Percentiles rank a stretch among this genome's conserved stretches.
phyloP scores from a whole-genome alignment of 2,888 invertebrate species.

The Mamestra brassicae region DNA sequence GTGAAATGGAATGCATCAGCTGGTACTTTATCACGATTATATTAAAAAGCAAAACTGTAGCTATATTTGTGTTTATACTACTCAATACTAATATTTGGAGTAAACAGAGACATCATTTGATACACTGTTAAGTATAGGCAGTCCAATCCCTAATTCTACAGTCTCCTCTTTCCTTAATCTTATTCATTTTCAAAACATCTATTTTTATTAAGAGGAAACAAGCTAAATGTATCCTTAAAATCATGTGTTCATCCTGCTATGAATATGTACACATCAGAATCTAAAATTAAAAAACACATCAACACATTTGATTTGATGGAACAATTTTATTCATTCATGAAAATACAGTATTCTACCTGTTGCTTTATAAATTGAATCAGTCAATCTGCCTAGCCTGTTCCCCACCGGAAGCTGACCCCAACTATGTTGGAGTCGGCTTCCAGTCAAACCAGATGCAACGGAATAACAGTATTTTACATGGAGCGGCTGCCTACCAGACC shows the following conservation, averaged over 20 bases:
- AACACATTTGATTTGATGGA: background rate
- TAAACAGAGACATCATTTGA: too few relatives aligned
- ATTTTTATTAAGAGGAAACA: background rate
- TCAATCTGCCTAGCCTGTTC: background rate
- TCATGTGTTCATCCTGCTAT: background rate
- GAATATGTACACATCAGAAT: background rate
- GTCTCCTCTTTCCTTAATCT: background rate
- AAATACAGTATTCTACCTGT: conserved; percentile 3
- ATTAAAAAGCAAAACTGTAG: background rate
- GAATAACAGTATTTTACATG: too few relatives aligned
- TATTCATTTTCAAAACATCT: background rate
- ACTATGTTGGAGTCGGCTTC: background rate
- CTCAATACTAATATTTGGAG: background rate
- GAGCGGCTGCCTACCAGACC: too few relatives aligned
- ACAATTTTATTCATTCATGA: conserved; percentile 1
- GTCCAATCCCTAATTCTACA: background rate
- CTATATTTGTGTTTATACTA: background rate
- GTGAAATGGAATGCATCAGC: conserved; percentile 23
- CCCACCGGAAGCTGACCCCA: too few relatives aligned
- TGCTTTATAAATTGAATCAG: conserved; percentile 8
- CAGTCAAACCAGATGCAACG: too few relatives aligned
- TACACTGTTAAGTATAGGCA: background rate
- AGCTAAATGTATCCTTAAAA: background rate
- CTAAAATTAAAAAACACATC: background rate
- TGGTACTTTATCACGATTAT: conserved; percentile 2